Base-by-base conservation (phyloP, 2,888 invertebrate species). In the Phymatocera aterrima region DNA sequence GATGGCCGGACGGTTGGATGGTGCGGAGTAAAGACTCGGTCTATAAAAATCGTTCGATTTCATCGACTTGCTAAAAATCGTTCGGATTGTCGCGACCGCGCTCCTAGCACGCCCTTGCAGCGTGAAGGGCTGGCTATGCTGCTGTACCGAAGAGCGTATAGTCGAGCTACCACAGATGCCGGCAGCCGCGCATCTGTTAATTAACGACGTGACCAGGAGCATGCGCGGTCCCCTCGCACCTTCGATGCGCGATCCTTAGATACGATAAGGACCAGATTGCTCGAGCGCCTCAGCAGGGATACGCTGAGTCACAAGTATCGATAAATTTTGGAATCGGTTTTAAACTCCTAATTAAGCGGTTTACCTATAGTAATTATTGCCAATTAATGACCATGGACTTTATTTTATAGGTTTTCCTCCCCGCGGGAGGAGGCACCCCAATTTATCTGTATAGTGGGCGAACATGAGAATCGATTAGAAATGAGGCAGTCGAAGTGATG, bases 261-360 rank as follows among this genome's bases (percentile, higher is more conserved):
- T 84, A 51, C 82, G 89, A 89, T 89, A 89, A 82, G 34, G 57
- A 84, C 77, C 57, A 79, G 82, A 82, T 81, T 80, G 82, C 81
- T 75, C 74, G 74, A 34, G 28, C 74, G 74, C 74, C 74, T 40
- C 43, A n/a, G 12, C 28, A 15, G 24, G 10, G 21, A 40, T 24
- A 18, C 61, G 10, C 6, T 12, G 6, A 31, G n/a, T 15, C 65
- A 24, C 51, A 72, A 83, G 84, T 81, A 80, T 84, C 87, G 88
- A 89, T 89, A 88, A 88, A 89, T 88, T 89, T 88, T 82, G 84
- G 87, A 84, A 84, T 87, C 82, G 86, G 82, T 83, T 84, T 83
- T 83, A 83, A 80, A 79, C 83, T 83, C 82, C 86, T 88, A 88
- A 89, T 89, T 88, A 88, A 89, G 88, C 85, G 83, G 83, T 88